Evolutionary conservation across 2,888 invertebrate genomes (phyloP), one percentile per base, ranked within the genome.

Genomic region (Norana najaformis): DNA sequence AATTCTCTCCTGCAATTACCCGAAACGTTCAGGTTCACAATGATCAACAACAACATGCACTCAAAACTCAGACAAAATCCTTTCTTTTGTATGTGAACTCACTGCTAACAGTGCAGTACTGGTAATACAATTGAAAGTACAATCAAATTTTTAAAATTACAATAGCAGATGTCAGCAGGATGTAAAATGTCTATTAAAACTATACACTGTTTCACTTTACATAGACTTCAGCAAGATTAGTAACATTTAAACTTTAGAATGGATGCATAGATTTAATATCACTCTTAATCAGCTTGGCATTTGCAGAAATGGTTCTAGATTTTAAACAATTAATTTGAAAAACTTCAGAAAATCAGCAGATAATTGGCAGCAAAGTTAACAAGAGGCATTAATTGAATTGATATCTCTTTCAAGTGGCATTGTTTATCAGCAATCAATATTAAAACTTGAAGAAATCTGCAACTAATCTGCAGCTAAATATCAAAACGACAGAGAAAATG

Each of bases 111-210:
- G 69, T 69, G n/a, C 69, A 69, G 11, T 69, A 69, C 69, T 69
- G 69, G 69, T 69, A n/a, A 69, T n/a, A 69, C n/a, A 69, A 4
- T 69, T n/a, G 69, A 69, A 69, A 69, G 69, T 69, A 69, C n/a
- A n/a, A n/a, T n/a, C 30, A 0, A 8, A n/a, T n/a, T 69, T 69
- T 69, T 69, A 69, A 69, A 69, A n/a, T 69, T n/a, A n/a, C 8
- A 69, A 69, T n/a, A 1, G 8, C 69, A 8, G 13, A 8, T 69
- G n/a, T 69, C 69, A n/a, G n/a, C n/a, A 69, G n/a, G n/a, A 69
- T 69, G n/a, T 69, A 69, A n/a, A 69, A n/a, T 69, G 69, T 69
- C 69, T 23, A 47, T 69, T 69, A n/a, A 69, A 69, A 69, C 69
- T 2, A n/a, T 30, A n/a, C n/a, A n/a, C n/a, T n/a, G n/a, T 69